These are phyloP conservation scores for Petrolisthes cinctipes DNA, from an alignment of 2,888 invertebrate genomes.

Conservation along the genomic window DNA sequence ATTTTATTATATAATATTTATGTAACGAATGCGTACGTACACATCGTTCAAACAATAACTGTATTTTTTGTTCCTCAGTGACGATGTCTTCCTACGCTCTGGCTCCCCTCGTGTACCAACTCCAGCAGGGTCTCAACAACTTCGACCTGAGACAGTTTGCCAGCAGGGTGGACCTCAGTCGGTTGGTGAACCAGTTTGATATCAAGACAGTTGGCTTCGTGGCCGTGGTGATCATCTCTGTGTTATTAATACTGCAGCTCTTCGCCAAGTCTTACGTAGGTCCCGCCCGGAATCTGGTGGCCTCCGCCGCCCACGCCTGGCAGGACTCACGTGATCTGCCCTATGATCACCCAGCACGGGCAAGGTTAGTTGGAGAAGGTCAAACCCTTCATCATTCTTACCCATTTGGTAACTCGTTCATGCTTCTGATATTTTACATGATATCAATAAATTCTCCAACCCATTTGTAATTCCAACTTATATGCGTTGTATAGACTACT, in stretches of 20 bases:
- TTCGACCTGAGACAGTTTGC: conserved; percentile 29
- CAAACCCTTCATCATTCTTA: no score
- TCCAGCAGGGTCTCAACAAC: conserved; percentile 30
- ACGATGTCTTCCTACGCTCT: conserved; percentile 13
- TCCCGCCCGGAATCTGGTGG: conserved; percentile 21
- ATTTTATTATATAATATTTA: no score
- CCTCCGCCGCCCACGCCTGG: conserved; percentile 40
- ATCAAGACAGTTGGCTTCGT: conserved; percentile 25
- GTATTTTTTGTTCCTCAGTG: not conserved
- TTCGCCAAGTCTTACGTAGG: conserved; percentile 21
- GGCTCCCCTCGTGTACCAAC: conserved; percentile 26
- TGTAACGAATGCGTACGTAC: no score
- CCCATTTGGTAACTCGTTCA: no score
- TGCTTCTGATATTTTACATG: no score
- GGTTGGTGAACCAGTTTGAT: conserved; percentile 20
- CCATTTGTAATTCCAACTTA: no score
- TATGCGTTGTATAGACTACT: no score
- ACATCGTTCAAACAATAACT: no score
- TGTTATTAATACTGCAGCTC: conserved; percentile 18
- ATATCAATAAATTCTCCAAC: no score
- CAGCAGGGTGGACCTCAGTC: not conserved
- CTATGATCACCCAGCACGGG: not conserved
- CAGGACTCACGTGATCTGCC: not conserved
- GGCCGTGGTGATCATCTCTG: conserved; percentile 20
- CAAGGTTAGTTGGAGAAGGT: conserved; percentile 12